A percentile compares a stretch with the other conserved stretches of the same genome.
phyloP scores from a whole-genome alignment of 2,113 vertebrate species.

The Peromyscus maniculatus region DNA sequence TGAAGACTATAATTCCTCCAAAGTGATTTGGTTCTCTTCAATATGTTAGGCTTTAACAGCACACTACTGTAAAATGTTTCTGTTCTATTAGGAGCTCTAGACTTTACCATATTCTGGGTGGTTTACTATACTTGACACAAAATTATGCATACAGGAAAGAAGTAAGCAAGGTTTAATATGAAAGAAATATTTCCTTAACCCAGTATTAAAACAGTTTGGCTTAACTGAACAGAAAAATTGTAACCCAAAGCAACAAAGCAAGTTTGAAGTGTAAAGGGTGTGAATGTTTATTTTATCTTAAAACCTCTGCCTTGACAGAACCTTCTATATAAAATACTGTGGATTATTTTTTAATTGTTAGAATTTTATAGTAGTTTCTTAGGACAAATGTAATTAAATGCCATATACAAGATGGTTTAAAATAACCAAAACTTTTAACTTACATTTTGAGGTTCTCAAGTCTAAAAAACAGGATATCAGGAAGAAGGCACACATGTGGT shows the following conservation, averaged over 20 bases:
- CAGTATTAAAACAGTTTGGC: neutral
- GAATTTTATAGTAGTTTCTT: neutral
- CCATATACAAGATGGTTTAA: neutral
- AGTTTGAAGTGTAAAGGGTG: neutral
- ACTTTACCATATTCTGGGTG: neutral
- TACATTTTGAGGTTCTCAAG: neutral
- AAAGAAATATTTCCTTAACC: neutral
- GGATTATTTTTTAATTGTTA: neutral
- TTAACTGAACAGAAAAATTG: neutral
- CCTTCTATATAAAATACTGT: neutral
- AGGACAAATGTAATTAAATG: neutral
- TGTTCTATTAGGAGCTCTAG: slow-evolving; percentile 45
- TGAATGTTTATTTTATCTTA: neutral
- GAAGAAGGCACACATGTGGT: neutral
- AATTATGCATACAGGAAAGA: slow-evolving; percentile 55
- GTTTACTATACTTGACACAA: slow-evolving; percentile 40
- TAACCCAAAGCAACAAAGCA: neutral
- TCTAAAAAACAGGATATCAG: neutral
- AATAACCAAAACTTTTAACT: neutral
- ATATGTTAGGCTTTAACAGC: slow-evolving; percentile 36
- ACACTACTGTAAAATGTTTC: slow-evolving; percentile 2
- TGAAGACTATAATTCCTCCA: slow-evolving; percentile 15
- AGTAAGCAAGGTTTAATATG: neutral
- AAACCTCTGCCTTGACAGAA: neutral
- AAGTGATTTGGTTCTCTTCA: slow-evolving; percentile 38